Evolutionary conservation across 2,888 invertebrate species (phyloP).

Genomic region (Drosophila macrospina): DNA sequence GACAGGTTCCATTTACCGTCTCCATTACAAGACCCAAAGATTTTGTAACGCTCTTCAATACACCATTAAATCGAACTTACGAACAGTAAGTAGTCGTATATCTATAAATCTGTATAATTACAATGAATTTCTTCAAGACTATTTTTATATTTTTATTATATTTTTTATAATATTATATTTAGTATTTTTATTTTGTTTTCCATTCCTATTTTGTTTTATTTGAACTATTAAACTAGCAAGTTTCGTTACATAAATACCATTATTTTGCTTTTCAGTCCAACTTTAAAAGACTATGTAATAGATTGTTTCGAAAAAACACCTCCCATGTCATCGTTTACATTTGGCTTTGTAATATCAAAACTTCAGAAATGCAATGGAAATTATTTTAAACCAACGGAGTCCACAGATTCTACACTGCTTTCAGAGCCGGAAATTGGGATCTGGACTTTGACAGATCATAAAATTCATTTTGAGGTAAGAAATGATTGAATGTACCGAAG

Average conservation of each 20-base stretch:
- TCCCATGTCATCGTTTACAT: constrained; percentile 91
- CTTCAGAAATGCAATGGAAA: constrained; percentile 83
- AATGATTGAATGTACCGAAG: too few species aligned
- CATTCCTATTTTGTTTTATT: too few species aligned
- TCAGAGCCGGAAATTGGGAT: constrained; percentile 83
- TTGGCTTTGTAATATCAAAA: constrained; percentile 90
- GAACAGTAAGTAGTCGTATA: constrained; percentile 86
- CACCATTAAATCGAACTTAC: constrained; percentile 87
- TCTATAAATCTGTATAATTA: too few species aligned
- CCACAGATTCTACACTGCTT: not conserved
- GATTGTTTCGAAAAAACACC: constrained; percentile 90
- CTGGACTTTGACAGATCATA: constrained; percentile 84
- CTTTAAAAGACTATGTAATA: constrained; percentile 86
- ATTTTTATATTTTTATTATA: too few species aligned
- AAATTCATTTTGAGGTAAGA: constrained; percentile 78
- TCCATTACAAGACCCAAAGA: constrained; percentile 88
- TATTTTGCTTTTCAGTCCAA: constrained; percentile 62
- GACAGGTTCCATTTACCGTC: constrained; percentile 89
- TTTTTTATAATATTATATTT: too few species aligned
- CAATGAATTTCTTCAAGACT: not conserved
- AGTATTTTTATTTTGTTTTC: too few species aligned
- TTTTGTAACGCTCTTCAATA: constrained; percentile 88
- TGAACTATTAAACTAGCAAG: too few species aligned
- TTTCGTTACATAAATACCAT: too few species aligned
- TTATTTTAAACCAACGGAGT: not conserved